Percentiles rank a stretch among this genome's conserved stretches.
Evolutionary conservation across 2,113 vertebrate genomes (phyloP).

Genomic region (Carassius carassius): DNA sequence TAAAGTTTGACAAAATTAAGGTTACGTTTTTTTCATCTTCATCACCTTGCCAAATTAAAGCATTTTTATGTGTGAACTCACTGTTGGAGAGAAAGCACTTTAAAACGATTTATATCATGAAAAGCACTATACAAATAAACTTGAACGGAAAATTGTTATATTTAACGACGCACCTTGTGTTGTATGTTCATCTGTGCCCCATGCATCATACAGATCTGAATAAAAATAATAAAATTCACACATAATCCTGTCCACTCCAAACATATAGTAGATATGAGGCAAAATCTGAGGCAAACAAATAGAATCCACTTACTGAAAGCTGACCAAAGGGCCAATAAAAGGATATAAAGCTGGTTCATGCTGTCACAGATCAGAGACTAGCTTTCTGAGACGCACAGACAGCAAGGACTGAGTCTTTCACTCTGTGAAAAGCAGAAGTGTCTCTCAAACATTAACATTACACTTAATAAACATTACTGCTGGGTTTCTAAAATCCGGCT

Average conservation of each 20-base stretch:
- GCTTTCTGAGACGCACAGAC: background rate
- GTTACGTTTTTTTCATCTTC: too few species aligned
- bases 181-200: background rate
- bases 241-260: background rate
- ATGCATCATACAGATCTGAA: background rate
- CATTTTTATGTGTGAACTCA: too few species aligned
- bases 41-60: too few species aligned
- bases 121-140: too few species aligned
- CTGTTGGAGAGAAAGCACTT: background rate
- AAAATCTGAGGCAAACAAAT: background rate
- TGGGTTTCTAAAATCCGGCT: too few species aligned
- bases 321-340: background rate
- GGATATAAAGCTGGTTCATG: background rate
- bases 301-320: background rate
- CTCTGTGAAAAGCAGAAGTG: background rate
- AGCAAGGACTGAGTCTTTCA: background rate
- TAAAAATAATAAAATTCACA: background rate
- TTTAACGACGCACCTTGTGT: too few species aligned
- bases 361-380: background rate
- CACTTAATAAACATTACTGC: too few species aligned
- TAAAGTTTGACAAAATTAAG: too few species aligned
- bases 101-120: too few species aligned
- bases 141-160: too few species aligned
- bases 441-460: background rate
- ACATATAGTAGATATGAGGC: background rate